A percentile compares a stretch with the other conserved stretches of the same genome.
phyloP scores from a whole-genome alignment of 2,888 invertebrate species.

The Dyspetes luteomarginatus region DNA sequence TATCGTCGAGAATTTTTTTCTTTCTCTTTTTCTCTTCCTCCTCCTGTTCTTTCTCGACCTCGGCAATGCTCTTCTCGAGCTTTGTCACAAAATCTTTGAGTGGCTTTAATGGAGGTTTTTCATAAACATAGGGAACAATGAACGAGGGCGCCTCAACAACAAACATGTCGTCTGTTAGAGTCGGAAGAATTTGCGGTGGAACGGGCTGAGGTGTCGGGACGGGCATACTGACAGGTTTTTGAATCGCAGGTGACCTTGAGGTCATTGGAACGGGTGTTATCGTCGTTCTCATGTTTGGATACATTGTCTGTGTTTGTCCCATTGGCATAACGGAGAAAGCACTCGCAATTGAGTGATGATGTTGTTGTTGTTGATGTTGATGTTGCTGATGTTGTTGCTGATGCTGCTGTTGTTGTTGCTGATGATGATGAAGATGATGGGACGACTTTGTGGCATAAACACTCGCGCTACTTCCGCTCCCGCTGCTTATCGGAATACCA shows the following conservation, averaged over 20 bases:
- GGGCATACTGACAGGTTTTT: conserved; percentile 75
- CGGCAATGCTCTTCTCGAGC: conserved; percentile 87
- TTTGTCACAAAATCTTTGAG: conserved; percentile 89
- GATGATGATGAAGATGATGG: conserved; percentile 69
- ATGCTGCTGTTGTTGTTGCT: conserved; percentile 71
- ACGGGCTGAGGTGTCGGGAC: conserved; percentile 74
- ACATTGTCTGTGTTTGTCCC: conserved; percentile 87
- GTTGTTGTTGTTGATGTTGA: conserved; percentile 70
- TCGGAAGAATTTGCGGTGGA: conserved; percentile 88
- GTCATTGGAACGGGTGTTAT: conserved; percentile 85
- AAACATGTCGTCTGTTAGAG: conserved; percentile 95
- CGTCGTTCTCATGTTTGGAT: conserved; percentile 87
- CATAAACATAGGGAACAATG: conserved; percentile 96
- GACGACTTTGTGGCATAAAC: conserved; percentile 52
- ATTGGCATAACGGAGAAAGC: conserved; percentile 84
- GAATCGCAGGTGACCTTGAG: conserved; percentile 70
- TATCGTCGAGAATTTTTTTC: conserved; percentile 82
- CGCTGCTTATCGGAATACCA: conserved; percentile 84
- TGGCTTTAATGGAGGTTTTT: conserved; percentile 92
- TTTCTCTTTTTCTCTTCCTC: conserved; percentile 81
- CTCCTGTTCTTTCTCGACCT: conserved; percentile 86
- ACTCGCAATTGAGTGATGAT: conserved; percentile 73
- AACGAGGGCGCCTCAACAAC: conserved; percentile 97
- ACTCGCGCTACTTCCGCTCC: conserved; percentile 73
- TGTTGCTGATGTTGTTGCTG: conserved; percentile 55